phyloP scores from a whole-genome alignment of 2,888 invertebrate species.

The Torymus auratus region DNA sequence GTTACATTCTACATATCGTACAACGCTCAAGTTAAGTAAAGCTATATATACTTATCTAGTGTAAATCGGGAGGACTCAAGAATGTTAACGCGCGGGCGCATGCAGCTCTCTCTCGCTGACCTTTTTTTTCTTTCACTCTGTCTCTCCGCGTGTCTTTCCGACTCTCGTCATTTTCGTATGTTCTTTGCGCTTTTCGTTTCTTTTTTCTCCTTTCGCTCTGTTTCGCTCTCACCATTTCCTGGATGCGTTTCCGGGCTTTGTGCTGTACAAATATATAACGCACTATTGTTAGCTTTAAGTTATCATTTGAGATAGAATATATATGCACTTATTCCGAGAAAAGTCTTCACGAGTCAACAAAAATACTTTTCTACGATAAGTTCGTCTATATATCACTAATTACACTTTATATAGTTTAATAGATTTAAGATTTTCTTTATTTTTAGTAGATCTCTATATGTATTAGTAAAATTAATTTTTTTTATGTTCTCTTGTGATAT shows the following conservation, averaged over 20 bases:
- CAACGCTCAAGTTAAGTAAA: slow-evolving; percentile 17
- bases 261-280: slow-evolving; percentile 64
- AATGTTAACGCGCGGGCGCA: slow-evolving; percentile 46
- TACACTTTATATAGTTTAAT: slow-evolving; percentile 6
- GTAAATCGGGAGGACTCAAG: slow-evolving; percentile 51
- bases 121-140: slow-evolving; percentile 1
- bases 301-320: background rate
- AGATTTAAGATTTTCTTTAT: background rate
- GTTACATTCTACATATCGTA: slow-evolving; percentile 27
- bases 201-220: slow-evolving; percentile 3
- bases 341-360: slow-evolving; percentile 7
- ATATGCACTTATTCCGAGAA: background rate
- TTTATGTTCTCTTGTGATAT: slow-evolving; percentile 24
- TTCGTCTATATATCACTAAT: background rate
- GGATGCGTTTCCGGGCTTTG: slow-evolving; percentile 58
- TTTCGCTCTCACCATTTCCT: slow-evolving; percentile 61
- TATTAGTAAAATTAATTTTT: slow-evolving; percentile 18
- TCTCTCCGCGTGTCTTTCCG: slow-evolving; percentile 11
- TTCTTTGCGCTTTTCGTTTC: background rate
- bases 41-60: slow-evolving; percentile 41
- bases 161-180: background rate
- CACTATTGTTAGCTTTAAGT: slow-evolving; percentile 46
- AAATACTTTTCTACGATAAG: background rate
- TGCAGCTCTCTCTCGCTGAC: background rate
- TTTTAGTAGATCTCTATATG: slow-evolving; percentile 1